phyloP scores from a whole-genome alignment of 2,888 invertebrate species.

The Balanococcus diminutus region DNA sequence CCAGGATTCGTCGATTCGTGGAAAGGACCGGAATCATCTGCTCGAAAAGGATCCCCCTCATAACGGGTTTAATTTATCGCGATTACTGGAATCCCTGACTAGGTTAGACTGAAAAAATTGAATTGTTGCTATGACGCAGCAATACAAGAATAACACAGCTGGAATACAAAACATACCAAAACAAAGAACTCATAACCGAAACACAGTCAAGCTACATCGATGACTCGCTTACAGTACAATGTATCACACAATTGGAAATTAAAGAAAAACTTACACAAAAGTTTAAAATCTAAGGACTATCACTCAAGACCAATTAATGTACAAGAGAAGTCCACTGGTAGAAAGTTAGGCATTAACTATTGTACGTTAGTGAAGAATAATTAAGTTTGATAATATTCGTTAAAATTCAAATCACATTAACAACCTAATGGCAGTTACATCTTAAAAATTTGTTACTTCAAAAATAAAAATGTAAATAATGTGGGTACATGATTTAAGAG shows the following conservation, averaged over 20 bases:
- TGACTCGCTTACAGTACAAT: background rate
- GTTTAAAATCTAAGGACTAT: background rate
- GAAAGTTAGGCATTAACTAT: background rate
- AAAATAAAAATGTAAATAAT: background rate
- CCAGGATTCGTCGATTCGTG: background rate
- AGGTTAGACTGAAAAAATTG: background rate
- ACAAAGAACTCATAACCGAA: background rate
- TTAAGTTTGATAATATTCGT: background rate
- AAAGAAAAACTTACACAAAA: background rate
- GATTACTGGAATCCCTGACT: background rate
- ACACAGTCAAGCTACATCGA: background rate
- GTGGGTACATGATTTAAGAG: background rate
- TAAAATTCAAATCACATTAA: background rate
- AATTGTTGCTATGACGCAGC: background rate
- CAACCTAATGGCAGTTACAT: background rate
- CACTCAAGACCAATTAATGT: background rate
- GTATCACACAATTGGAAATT: background rate
- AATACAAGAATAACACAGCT: constrained; percentile 15
- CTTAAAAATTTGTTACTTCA: background rate
- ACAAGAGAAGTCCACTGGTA: background rate
- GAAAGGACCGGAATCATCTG: background rate
- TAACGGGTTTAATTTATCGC: background rate
- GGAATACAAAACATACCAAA: background rate
- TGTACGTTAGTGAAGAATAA: background rate
- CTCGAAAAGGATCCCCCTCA: background rate